Conservation (phyloP, 2,113 vertebrate genomes). For the Indri indri region DNA sequence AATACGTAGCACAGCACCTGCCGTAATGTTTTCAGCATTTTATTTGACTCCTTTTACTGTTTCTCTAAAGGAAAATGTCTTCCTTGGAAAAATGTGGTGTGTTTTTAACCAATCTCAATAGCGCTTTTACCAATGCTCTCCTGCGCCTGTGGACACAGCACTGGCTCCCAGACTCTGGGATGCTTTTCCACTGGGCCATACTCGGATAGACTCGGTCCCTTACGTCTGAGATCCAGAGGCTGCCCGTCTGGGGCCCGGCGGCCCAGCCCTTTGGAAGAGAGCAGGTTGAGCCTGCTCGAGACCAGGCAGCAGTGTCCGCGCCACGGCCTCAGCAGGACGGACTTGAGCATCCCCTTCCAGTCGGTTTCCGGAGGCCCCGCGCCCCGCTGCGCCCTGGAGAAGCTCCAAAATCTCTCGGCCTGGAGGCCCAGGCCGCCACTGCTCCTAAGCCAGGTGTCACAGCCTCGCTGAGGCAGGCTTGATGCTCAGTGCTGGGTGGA, state of each 20-base stretch:
- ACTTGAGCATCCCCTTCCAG: neutral
- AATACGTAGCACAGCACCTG: neutral
- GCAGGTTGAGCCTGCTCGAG: neutral
- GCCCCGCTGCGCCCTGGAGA: neutral
- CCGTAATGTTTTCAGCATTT: neutral
- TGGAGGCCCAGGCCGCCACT: neutral
- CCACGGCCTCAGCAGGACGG: neutral
- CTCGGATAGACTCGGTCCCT: neutral
- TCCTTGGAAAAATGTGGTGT: neutral
- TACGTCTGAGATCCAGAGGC: neutral
- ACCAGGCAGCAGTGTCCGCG: neutral
- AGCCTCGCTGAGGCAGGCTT: neutral
- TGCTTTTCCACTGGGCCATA: neutral
- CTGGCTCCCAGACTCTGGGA: neutral
- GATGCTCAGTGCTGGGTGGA: neutral
- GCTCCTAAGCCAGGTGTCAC: neutral
- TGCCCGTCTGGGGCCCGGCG: neutral
- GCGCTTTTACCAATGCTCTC: neutral
- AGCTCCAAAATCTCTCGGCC: neutral
- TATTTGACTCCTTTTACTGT: neutral
- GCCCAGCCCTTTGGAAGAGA: neutral
- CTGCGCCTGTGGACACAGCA: neutral
- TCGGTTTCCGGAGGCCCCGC: neutral
- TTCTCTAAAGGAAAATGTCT: slow-evolving; percentile 29
- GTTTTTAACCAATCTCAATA: neutral